phyloP scores from a whole-genome alignment of 2,888 invertebrate genomes.

The Mycogona germanica region DNA sequence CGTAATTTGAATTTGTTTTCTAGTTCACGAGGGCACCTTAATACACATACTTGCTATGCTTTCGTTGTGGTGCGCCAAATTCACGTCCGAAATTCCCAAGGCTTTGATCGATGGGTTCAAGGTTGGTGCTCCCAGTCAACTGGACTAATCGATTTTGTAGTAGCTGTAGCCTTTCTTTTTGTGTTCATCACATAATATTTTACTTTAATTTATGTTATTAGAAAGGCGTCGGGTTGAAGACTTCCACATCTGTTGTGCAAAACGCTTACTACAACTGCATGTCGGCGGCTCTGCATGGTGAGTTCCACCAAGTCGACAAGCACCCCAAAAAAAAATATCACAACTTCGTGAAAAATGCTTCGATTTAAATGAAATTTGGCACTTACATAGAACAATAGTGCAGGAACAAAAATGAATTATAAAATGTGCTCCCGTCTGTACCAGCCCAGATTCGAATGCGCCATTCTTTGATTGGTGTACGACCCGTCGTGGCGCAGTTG shows the following conservation, averaged over 20 bases:
- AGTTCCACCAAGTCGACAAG: too few species aligned
- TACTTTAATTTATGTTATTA: constrained; percentile 32
- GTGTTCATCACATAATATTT: background rate
- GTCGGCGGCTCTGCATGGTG: constrained; percentile 48
- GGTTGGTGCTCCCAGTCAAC: constrained; percentile 23
- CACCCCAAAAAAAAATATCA: too few species aligned
- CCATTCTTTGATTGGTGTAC: too few species aligned
- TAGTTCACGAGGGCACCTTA: constrained; percentile 80
- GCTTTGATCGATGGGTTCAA: constrained; percentile 48
- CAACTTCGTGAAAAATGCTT: too few species aligned
- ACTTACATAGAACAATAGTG: too few species aligned
- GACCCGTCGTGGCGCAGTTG: too few species aligned
- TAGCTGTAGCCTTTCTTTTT: background rate
- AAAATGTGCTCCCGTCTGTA: too few species aligned
- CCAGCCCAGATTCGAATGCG: too few species aligned
- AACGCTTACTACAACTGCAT: constrained; percentile 67
- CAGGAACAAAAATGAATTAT: too few species aligned
- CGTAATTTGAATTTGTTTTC: constrained; percentile 20
- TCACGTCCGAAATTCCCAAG: constrained; percentile 49
- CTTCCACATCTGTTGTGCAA: constrained; percentile 60
- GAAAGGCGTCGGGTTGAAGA: constrained; percentile 60
- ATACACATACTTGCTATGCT: constrained; percentile 68
- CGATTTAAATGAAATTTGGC: too few species aligned
- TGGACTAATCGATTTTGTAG: background rate
- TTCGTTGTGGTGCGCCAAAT: constrained; percentile 59